Evolutionary conservation across 2,888 invertebrate genomes (phyloP), one percentile per base, ranked within the genome.

Genomic region (Halictus ligatus): DNA sequence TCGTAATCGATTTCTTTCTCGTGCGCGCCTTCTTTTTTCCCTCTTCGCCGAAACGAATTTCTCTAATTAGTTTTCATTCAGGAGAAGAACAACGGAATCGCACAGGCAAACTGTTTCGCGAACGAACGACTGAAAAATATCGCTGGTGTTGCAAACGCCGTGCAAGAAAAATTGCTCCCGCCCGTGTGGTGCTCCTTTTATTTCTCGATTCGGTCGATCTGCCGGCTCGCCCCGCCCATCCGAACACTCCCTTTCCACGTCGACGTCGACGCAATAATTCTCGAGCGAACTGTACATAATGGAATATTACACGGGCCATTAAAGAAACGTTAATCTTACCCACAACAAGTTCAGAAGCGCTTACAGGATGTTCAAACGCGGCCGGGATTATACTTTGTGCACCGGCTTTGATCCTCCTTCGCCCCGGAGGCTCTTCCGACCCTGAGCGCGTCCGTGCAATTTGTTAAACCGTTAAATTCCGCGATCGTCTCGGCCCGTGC

Each of bases 221-320:
- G 54, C 58, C 35, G n/a, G 29, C 72, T 50, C 48, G 69, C 58
- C 64, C 73, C 60, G 35, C 58, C 48, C 64, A 29, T 29, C 64
- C 64, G 29, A 64, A 64, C 29, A n/a, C n/a, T n/a, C 60, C 29
- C 54, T 29, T 60, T 60, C 40, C 81, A n/a, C 60, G 74, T 29
- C 80, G 82, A 82, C 86, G 88, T 83, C 83, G 87, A 83, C 80
- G 88, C 85, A 91, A 92, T 92, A 93, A 93, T 92, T 90, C 88
- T 89, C 88, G 90, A 79, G 86, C 89, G 86, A 86, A 89, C 90
- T 89, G 89, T 88, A 89, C 90, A 92, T 94, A 94, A 95, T 95
- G 93, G 94, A 94, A 94, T 94, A 94, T 95, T 94, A 94, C 94
- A 94, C 94, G 94, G 93, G 90, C 94, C 94, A 95, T 95, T 95